Evolutionary conservation across 1,140 invertebrate species (phyloP).

Genomic region (Druon quercuslanigerum): DNA sequence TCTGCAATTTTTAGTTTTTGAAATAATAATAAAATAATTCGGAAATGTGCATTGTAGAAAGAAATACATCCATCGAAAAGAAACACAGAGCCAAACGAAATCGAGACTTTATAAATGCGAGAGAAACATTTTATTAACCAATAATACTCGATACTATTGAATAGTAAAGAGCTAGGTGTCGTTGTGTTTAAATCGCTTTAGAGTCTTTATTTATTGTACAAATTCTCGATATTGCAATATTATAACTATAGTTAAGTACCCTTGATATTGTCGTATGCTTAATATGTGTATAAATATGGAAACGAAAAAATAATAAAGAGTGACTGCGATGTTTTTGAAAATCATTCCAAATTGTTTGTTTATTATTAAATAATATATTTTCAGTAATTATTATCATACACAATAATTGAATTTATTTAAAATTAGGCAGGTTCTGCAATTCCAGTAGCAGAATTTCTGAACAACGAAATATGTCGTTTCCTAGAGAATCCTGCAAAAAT

Average conservation of each 20-base stretch:
- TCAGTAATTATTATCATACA: too few species aligned
- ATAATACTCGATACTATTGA: slow-evolving; percentile 43
- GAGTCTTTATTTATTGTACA: slow-evolving; percentile 66
- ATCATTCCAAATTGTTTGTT: slow-evolving; percentile 24
- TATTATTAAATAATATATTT: not conserved
- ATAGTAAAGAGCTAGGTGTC: slow-evolving; percentile 40
- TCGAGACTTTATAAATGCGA: not conserved
- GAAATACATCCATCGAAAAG: not conserved
- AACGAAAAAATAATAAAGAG: slow-evolving; percentile 56
- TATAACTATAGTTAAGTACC: slow-evolving; percentile 48
- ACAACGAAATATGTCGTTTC: too few species aligned
- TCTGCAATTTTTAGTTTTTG: not conserved
- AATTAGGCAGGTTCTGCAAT: too few species aligned
- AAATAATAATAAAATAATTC: not conserved
- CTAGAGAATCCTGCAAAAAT: too few species aligned
- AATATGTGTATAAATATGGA: slow-evolving; percentile 64
- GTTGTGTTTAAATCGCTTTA: slow-evolving; percentile 62
- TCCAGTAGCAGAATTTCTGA: too few species aligned
- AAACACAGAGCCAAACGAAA: not conserved
- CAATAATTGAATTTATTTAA: too few species aligned
- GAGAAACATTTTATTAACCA: not conserved
- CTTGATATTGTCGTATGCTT: slow-evolving; percentile 61
- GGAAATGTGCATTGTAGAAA: not conserved
- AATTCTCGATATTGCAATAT: slow-evolving; percentile 50
- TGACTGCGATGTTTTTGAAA: slow-evolving; percentile 45